Evolutionary conservation across 2,888 invertebrate genomes (phyloP), one percentile per base, ranked within the genome.

Genomic region (Cephonodes hylas): DNA sequence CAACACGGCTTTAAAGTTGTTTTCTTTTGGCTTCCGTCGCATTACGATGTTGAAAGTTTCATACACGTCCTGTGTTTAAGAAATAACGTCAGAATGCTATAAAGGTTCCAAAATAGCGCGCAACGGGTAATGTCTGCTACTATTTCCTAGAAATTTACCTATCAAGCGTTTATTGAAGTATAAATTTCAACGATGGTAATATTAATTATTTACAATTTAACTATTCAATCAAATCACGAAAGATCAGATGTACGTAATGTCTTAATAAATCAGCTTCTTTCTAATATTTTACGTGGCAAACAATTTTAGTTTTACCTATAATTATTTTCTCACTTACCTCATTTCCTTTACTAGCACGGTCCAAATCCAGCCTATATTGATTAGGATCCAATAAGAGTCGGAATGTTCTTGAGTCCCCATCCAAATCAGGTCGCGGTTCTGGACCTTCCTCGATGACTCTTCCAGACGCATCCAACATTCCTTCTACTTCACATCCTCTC

Each of bases 1-100:
- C 73, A 99, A 89, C 0, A 99, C 99, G 0, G 99, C 99, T 89
- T 99, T 99, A 89, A 99, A 99, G 88, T 99, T 99, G 84, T 99
- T 99, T 89, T 99, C 99, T 80, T 99, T 99, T 0, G 99, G 99
- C 84, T 99, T 99, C n/a, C 99, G 94, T 42, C 99, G 94, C 95
- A 99, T 97, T 63, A 99, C 95, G 59, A 99, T 96, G 85, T 99
- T 99, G 88, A 99, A 99, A 10, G 96, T 95, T 79, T 97, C 97
- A 85, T 98, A 97, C 0, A 97, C 96, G 83, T 97, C 97, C 95
- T 93, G 69, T 58, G 15, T 5, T 15, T 5, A 34, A 34, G 27
- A 22, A 44, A 10, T 34, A 18, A 62, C 13, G 46, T 61, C 13
- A 25, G 27, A 18, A 18, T 20, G 44, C 20, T 20, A 44, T 31